Conservation (phyloP, 2,113 vertebrate species). For the Pipa parva region DNA sequence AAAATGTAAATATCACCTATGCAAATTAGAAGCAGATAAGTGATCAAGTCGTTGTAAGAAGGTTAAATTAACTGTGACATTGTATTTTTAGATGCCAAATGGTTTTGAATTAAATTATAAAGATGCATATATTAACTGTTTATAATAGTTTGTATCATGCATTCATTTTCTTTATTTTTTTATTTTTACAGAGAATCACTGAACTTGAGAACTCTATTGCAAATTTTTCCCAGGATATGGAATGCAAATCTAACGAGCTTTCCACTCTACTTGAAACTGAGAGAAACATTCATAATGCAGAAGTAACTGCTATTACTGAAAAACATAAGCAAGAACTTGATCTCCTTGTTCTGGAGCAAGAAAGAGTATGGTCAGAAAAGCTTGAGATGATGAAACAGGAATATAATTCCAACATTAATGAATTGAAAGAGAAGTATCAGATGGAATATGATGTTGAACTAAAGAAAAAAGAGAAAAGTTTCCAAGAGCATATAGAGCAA, state of each 20-base stretch:
- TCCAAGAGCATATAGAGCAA: slow-evolving; percentile 79
- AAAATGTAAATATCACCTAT: too few species aligned
- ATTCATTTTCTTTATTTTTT: slow-evolving; percentile 40
- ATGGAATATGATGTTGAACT: slow-evolving; percentile 64
- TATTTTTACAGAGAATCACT: slow-evolving; percentile 78
- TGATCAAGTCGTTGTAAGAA: not conserved
- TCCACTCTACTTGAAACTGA: slow-evolving; percentile 65
- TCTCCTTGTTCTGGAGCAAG: slow-evolving; percentile 57
- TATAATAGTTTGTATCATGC: too few species aligned
- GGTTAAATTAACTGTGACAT: not conserved
- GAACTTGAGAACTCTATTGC: slow-evolving; percentile 83
- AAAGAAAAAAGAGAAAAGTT: slow-evolving; percentile 78
- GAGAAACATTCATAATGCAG: slow-evolving; percentile 66
- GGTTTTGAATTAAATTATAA: slow-evolving; percentile 1
- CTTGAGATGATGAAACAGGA: slow-evolving; percentile 60
- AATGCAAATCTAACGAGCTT: slow-evolving; percentile 60
- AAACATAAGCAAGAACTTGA: slow-evolving; percentile 75
- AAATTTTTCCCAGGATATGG: slow-evolving; percentile 64
- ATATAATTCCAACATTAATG: slow-evolving; percentile 62
- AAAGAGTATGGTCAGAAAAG: slow-evolving; percentile 62
- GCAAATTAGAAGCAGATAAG: too few species aligned
- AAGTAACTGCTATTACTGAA: slow-evolving; percentile 67
- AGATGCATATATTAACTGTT: slow-evolving; percentile 17
- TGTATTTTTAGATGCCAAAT: not conserved
- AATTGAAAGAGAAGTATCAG: slow-evolving; percentile 66